Evolutionary conservation across 2,888 invertebrate genomes (phyloP).

Genomic region (Parapristionchus giblindavisi): DNA sequence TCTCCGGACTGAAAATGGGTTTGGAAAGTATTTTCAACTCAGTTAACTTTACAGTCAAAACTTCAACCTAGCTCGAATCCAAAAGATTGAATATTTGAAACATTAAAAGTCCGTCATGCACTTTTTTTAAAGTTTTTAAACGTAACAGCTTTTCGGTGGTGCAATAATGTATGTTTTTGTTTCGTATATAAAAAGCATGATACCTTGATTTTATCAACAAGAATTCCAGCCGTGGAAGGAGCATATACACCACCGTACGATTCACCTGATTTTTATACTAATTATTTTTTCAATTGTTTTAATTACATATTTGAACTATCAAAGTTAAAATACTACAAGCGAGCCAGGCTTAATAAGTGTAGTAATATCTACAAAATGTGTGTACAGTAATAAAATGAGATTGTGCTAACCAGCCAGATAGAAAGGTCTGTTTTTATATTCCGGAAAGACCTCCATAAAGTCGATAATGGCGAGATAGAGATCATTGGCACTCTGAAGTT

Average conservation of each 20-base stretch:
- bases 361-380: no score
- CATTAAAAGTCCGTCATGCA: no score
- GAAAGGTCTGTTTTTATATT: conserved; percentile 71
- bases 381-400: neutral
- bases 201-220: conserved; percentile 55
- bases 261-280: conserved; percentile 43
- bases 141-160: neutral
- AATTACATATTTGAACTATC: neutral
- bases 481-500: conserved; percentile 70
- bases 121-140: neutral
- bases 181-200: conserved; percentile 41
- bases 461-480: conserved; percentile 72
- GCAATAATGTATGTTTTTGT: conserved; percentile 53
- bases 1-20: no score
- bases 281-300: neutral
- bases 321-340: no score
- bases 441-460: conserved; percentile 72
- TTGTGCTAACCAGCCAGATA: conserved; percentile 57
- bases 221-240: conserved; percentile 52
- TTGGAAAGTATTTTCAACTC: no score
- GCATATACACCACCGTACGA: conserved; percentile 59
- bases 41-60: no score
- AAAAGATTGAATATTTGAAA: no score
- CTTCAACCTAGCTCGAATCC: no score
- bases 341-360: no score